These are phyloP conservation scores for Corvus moneduloides DNA, from an alignment of 2,113 vertebrate species.

Conservation along the genomic window DNA sequence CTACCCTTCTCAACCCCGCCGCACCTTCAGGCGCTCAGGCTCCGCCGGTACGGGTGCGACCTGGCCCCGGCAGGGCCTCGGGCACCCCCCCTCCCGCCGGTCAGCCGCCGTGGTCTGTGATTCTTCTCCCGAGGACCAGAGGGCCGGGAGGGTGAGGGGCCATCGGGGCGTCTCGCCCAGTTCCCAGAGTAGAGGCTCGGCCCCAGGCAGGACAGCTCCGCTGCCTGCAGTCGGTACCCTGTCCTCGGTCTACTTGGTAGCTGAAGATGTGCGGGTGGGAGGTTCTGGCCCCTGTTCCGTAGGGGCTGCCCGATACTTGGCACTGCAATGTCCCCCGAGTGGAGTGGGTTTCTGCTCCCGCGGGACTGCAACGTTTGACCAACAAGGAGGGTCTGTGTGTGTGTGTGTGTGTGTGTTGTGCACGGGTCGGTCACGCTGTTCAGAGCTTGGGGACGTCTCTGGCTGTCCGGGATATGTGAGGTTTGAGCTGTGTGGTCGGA, in stretches of 20 bases:
- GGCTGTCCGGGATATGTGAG: fast-evolving
- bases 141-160: background rate
- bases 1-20: background rate
- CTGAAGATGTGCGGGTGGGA: background rate
- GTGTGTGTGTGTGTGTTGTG: background rate
- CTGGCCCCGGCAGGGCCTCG: background rate
- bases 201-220: background rate
- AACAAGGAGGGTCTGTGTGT: fast-evolving
- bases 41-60: background rate
- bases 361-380: background rate
- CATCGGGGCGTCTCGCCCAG: too few relatives aligned
- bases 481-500: fast-evolving
- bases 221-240: background rate
- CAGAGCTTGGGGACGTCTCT: background rate
- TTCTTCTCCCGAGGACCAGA: background rate
- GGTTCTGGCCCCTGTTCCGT: background rate
- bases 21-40: background rate
- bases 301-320: background rate
- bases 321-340: background rate
- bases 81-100: too few relatives aligned
- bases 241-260: background rate
- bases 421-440: fast-evolving
- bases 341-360: fast-evolving
- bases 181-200: background rate
- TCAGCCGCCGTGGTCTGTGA: background rate